Evolutionary conservation across 2,797 vertebrate genomes (phyloP), one percentile per base, ranked within the genome.

Genomic region (Pseudocheirus occidentalis): DNA sequence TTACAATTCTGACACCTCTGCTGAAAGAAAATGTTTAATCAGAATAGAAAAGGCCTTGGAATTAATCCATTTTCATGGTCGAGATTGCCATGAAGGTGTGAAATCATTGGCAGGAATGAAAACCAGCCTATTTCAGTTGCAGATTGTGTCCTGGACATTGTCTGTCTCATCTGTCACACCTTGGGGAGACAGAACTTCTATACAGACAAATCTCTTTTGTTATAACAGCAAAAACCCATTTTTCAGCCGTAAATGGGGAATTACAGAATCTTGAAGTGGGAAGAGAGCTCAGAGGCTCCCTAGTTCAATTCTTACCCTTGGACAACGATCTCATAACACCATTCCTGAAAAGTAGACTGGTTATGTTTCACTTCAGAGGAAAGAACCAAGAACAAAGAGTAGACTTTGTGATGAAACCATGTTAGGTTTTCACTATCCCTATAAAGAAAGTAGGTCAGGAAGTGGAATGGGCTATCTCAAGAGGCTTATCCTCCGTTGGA

Each of bases 1-100:
- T 98, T 98, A 96, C 96, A 97, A 58, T 97, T 98, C 96, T 97
- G 97, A 98, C 96, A 97, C 97, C 91, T 96, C 24, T 18, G 96
- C 96, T 95, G 97, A 98, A 12, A 96, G 98, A 98, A 97, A 95
- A 96, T 91, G 92, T 97, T 98, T 98, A 97, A 98, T 98, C 97
- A 97, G 96, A 97, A 97, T 90, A 95, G 95, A 98, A 97, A 97
- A 97, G 92, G 50, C 95, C 95, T 97, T n/a, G 5, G 95, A 98
- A 98, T 97, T 96, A 98, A 98, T 98, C 97, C 96, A 96, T 98
- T 98, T 98, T 97, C 96, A 93, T 0, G 6, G 97, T 97, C 93
- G 97, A 97, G 97, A 98, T 96, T 94, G 94, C 93, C 98, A 97
- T 93, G 97, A 98, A 98, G 92, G 93, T 95, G 96, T 97, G 95